Percentiles rank a stretch among this genome's conserved stretches.
Conservation (phyloP, 2,113 vertebrate genomes). For the Eretmochelys imbricata region DNA sequence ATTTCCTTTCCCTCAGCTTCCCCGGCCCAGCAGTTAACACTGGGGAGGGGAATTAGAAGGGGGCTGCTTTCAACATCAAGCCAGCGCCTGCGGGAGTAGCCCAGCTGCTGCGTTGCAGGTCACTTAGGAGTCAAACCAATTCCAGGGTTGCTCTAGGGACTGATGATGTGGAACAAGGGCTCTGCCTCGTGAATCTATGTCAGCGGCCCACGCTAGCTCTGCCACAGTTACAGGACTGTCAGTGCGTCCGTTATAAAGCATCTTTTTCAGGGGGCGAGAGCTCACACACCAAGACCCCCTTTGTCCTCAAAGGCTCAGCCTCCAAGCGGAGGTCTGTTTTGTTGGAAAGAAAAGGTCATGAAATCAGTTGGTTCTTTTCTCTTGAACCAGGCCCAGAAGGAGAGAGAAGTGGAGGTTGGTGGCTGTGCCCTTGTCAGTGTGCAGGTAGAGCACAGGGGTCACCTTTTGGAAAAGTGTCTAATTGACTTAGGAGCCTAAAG, state of each 20-base stretch:
- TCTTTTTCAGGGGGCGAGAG: neutral
- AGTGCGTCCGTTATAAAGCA: neutral
- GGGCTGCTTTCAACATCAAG: neutral
- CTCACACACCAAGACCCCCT: neutral
- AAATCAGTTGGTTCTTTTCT: neutral
- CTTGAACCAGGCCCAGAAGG: neutral
- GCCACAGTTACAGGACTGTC: neutral
- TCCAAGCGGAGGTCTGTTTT: neutral
- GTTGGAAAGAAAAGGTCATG: neutral
- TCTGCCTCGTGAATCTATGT: neutral
- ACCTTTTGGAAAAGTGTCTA: neutral
- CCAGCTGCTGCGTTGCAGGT: neutral
- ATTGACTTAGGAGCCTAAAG: neutral
- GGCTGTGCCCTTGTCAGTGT: neutral
- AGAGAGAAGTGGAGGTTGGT: neutral
- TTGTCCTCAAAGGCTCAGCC: neutral
- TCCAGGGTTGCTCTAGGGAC: neutral
- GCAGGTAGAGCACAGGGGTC: neutral
- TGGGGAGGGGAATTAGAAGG: neutral
- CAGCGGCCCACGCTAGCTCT: neutral
- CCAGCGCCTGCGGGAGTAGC: neutral
- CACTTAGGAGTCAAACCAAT: slow-evolving; percentile 9
- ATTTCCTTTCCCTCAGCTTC: neutral
- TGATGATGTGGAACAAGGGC: neutral
- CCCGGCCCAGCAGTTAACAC: neutral